Evolutionary conservation across 2,888 invertebrate species (phyloP).

Genomic region (Sarcophaga rosellei): DNA sequence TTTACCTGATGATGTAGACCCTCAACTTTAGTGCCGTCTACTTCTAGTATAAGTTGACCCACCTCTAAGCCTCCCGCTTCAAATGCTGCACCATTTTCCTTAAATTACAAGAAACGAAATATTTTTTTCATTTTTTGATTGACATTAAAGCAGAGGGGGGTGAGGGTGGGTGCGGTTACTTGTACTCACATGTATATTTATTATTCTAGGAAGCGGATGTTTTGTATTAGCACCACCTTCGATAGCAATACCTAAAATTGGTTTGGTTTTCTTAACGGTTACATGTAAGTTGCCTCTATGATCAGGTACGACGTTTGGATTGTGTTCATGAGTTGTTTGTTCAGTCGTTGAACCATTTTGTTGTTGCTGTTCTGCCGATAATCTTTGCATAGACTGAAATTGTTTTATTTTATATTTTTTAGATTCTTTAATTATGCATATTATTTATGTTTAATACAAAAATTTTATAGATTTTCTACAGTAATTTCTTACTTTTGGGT

Average conservation of each 20-base stretch:
- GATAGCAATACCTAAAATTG: constrained; percentile 97
- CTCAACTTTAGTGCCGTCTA: constrained; percentile 90
- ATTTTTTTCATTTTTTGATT: too few relatives aligned
- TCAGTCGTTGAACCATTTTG: constrained; percentile 83
- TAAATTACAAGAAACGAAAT: background rate
- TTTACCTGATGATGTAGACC: constrained; percentile 89
- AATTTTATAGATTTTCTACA: constrained; percentile 46
- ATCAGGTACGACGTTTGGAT: constrained; percentile 89
- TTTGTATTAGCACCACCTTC: constrained; percentile 98
- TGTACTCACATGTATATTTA: constrained; percentile 95
- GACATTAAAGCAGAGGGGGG: too few relatives aligned
- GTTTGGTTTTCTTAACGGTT: constrained; percentile 95
- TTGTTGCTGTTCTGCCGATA: constrained; percentile 83
- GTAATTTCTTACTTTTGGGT: background rate
- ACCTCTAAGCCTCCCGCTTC: constrained; percentile 96
- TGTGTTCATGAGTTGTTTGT: constrained; percentile 80
- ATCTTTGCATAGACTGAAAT: constrained; percentile 88
- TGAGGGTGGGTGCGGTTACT: too few relatives aligned
- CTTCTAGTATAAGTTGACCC: constrained; percentile 96
- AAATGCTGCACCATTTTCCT: constrained; percentile 96
- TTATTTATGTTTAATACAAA: background rate
- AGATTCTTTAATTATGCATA: background rate
- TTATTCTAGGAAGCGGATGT: constrained; percentile 96
- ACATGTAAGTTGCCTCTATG: constrained; percentile 94
- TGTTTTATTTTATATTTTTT: constrained; percentile 8